phyloP scores from a whole-genome alignment of 1,140 invertebrate genomes.

The Solenopsis fugax region DNA sequence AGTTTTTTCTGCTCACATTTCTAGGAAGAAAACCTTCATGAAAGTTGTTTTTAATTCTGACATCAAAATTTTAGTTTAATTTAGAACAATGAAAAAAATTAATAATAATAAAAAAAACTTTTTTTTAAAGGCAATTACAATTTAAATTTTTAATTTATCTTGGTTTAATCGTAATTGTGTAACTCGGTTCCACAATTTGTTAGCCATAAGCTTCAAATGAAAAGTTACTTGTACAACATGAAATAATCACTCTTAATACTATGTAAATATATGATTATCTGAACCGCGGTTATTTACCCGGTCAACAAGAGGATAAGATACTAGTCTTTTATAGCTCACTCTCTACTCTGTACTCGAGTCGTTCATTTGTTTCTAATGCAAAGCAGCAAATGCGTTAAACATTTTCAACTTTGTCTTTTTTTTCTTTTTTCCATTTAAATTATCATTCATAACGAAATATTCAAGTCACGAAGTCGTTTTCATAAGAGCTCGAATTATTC shows the following conservation, averaged over 20 bases:
- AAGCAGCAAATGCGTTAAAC: background rate
- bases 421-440: background rate
- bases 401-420: background rate
- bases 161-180: background rate
- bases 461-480: background rate
- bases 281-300: background rate
- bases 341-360: background rate
- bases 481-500: background rate
- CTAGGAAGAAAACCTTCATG: no score
- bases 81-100: background rate
- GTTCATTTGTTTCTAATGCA: background rate
- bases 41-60: background rate
- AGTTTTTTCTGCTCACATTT: no score
- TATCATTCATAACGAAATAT: background rate
- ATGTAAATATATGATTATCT: no score
- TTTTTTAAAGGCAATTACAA: background rate
- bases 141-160: background rate
- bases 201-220: background rate
- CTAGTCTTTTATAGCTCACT: background rate
- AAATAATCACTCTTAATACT: background rate
- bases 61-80: background rate
- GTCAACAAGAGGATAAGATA: slow-evolving; percentile 1
- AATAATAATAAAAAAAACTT: background rate
- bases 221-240: background rate
- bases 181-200: background rate